Conservation (phyloP, 2,888 invertebrate species). For the Sphecodes monilicornis region DNA sequence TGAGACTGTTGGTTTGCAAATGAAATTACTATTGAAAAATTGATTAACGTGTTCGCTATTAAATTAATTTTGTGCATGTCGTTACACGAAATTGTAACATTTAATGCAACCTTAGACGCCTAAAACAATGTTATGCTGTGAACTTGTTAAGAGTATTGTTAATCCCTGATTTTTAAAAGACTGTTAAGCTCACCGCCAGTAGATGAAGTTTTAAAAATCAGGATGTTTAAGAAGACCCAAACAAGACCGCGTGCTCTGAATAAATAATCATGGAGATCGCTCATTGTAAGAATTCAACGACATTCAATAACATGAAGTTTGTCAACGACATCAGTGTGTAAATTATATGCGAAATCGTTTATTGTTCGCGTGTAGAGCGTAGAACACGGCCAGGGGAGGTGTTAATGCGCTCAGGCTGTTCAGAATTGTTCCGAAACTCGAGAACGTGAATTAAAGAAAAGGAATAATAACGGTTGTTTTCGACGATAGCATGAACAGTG, state of each 20-base stretch:
- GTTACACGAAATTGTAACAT: too few species aligned
- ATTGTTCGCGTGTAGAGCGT: slow-evolving; percentile 68
- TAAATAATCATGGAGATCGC: slow-evolving; percentile 7
- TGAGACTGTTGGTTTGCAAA: background rate
- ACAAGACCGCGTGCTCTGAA: slow-evolving; percentile 24
- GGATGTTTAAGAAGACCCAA: background rate
- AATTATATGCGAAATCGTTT: slow-evolving; percentile 63
- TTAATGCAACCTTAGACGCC: too few species aligned
- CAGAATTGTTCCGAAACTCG: slow-evolving; percentile 40
- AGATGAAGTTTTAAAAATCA: background rate
- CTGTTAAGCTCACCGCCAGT: background rate
- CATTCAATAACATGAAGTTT: slow-evolving; percentile 39
- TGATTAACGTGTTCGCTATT: too few species aligned
- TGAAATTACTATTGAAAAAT: too few species aligned
- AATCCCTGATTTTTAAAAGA: background rate
- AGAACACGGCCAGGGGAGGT: slow-evolving; percentile 42
- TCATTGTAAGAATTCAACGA: slow-evolving; percentile 34
- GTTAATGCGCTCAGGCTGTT: slow-evolving; percentile 37
- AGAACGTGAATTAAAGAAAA: background rate
- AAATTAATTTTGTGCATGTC: too few species aligned
- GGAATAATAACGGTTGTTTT: slow-evolving; percentile 29
- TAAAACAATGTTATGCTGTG: too few species aligned
- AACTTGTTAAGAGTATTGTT: background rate
- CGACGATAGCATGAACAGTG: slow-evolving; percentile 17
- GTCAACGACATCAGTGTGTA: slow-evolving; percentile 65